phyloP scores from a whole-genome alignment of 2,888 invertebrate species.

The Cenopis cana region DNA sequence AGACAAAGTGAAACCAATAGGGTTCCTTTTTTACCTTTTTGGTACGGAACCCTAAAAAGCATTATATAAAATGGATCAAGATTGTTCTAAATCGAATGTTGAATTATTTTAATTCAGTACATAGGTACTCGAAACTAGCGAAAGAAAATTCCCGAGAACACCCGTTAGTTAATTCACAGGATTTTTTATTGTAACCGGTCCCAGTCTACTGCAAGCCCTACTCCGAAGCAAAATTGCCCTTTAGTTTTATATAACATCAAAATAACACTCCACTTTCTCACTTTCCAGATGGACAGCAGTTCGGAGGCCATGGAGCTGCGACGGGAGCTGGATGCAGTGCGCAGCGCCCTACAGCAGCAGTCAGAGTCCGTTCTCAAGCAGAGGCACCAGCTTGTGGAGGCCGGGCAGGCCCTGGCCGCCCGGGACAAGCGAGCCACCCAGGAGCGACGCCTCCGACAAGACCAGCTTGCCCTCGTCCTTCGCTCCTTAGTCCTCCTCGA shows the following conservation, averaged over 20 bases:
- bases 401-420: constrained; percentile 85
- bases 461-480: constrained; percentile 89
- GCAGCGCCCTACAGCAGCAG: constrained; percentile 87
- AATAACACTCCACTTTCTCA: constrained; percentile 52
- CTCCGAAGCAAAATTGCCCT: neutral
- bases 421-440: constrained; percentile 86
- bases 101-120: no score
- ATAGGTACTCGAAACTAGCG: no score
- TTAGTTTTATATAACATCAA: neutral
- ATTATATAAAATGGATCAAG: no score
- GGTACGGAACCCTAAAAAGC: no score
- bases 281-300: constrained; percentile 88
- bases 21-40: no score
- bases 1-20: no score
- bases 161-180: no score
- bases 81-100: no score
- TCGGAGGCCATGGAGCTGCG: constrained; percentile 85
- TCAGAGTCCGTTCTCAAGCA: constrained; percentile 87
- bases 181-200: no score
- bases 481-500: constrained; percentile 89
- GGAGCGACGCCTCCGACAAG: constrained; percentile 87
- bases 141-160: no score
- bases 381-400: constrained; percentile 88
- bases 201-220: no score
- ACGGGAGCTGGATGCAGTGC: constrained; percentile 88